These are phyloP conservation scores for Sternotherus odoratus DNA, from an alignment of 2,797 vertebrate genomes.

Conservation along the genomic window DNA sequence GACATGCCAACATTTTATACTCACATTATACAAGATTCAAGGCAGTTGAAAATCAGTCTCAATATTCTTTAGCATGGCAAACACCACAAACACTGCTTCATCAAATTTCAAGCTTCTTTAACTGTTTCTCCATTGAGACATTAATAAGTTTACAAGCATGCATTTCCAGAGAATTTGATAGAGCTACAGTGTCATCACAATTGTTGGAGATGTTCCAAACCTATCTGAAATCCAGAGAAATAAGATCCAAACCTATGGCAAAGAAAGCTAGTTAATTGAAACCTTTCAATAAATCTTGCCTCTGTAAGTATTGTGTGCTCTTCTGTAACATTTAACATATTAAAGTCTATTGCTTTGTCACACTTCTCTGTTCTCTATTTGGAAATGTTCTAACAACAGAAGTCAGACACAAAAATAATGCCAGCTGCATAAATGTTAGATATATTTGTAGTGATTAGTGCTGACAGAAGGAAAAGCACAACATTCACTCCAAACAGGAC, in stretches of 20 bases:
- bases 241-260: background rate
- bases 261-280: background rate
- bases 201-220: slow-evolving; percentile 11
- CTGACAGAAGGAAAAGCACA: background rate
- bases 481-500: background rate
- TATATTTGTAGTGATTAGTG: background rate
- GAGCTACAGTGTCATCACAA: background rate
- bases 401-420: background rate
- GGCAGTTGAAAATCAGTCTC: background rate
- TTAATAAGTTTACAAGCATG: background rate
- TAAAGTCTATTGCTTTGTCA: background rate
- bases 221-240: background rate
- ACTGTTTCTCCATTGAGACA: background rate
- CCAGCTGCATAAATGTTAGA: background rate
- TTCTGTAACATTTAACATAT: background rate
- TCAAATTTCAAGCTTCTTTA: slow-evolving; percentile 10
- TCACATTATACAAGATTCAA: background rate
- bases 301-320: background rate
- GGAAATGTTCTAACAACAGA: background rate
- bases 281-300: background rate
- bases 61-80: background rate
- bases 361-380: background rate
- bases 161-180: background rate
- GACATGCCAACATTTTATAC: background rate
- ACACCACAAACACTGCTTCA: background rate